A percentile compares a stretch with the other conserved stretches of the same genome.
phyloP scores from a whole-genome alignment of 2,113 vertebrate genomes.

The Sceloporus tristichus region DNA sequence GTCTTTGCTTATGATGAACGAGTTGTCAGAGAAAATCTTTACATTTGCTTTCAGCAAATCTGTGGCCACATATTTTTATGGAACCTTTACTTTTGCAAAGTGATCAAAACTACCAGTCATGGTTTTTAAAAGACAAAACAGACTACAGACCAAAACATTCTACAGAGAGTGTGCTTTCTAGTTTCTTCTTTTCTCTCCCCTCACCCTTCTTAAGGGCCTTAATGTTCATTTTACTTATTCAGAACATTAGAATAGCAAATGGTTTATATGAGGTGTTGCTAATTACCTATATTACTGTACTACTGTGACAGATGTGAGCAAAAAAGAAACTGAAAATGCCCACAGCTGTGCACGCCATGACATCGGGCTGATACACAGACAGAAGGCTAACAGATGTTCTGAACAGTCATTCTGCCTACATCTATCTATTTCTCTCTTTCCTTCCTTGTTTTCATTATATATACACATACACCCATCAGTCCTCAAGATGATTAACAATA shows the following conservation, averaged over 20 bases:
- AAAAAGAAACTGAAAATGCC: conserved; percentile 87
- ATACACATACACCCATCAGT: too few species aligned
- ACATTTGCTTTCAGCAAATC: conserved; percentile 55
- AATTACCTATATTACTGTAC: conserved; percentile 87
- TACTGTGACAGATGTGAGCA: conserved; percentile 92
- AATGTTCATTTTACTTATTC: conserved; percentile 85
- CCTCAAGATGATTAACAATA: background rate
- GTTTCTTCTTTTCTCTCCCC: background rate
- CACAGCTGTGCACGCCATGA: conserved; percentile 89
- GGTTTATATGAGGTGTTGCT: conserved; percentile 85
- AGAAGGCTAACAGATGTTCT: conserved; percentile 90
- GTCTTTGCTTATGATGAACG: conserved; percentile 69
- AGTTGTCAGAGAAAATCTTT: conserved; percentile 59
- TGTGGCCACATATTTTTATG: conserved; percentile 64
- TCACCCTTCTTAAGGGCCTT: conserved; percentile 70
- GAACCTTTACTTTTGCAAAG: conserved; percentile 68
- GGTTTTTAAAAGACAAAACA: conserved; percentile 56
- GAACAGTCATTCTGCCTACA: conserved; percentile 87
- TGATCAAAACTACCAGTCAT: conserved; percentile 67
- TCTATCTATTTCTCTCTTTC: conserved; percentile 8
- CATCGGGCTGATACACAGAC: conserved; percentile 80
- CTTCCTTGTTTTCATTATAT: background rate
- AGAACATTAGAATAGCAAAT: conserved; percentile 84
- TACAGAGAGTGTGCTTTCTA: conserved; percentile 12
- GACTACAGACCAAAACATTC: conserved; percentile 39